Evolutionary conservation across 2,797 vertebrate species (phyloP), one percentile per base, ranked within the genome.

Genomic region (Pangasius krempfi): DNA sequence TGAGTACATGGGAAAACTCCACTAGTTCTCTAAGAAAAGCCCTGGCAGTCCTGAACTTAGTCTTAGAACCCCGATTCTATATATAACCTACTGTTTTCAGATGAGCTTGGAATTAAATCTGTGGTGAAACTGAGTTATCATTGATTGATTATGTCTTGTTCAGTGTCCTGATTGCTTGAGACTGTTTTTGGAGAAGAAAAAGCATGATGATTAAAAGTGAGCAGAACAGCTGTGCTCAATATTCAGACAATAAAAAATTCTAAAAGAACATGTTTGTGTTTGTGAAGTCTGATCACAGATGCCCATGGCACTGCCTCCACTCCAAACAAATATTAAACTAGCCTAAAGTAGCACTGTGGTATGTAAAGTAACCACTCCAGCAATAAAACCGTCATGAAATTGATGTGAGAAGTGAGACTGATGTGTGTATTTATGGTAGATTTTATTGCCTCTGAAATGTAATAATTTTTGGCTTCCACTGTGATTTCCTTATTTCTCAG

Each of bases 261-360:
- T 37, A 40, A 56, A 56, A 80, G 78, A 40, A 58, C 20, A 25
- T 58, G 54, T 80, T 64, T 68, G 16, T 68, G 82, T n/a, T 68
- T 6, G 44, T 54, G 18, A 52, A 33, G 82, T 52, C 47, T 33
- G 60, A 50, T 64, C 81, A 20, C 44, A 60, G 40, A 66, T 84
- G 18, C n/a, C 64, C 47, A 30, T 92, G 89, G 91, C 33, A 84
- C 75, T 14, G 37, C 33, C 60, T 84, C 60, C 62, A 84, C 62
- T 30, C 40, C 40, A 54, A 84, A 37, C 9, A 70, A 84, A 85
- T 84, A 79, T 70, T 84, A 80, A 85, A 84, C 56, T 76, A 84
- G 81, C 44, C 44, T 64, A 25, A 64, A 88, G 70, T 30, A 84
- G 87, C 81, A 40, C 58, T 84, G 68, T 83, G 66, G 37, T n/a